A percentile compares a stretch with the other conserved stretches of the same genome.
These are phyloP conservation scores for Nibea coibor DNA, from an alignment of 2,113 vertebrate species.

Conservation along the genomic window DNA sequence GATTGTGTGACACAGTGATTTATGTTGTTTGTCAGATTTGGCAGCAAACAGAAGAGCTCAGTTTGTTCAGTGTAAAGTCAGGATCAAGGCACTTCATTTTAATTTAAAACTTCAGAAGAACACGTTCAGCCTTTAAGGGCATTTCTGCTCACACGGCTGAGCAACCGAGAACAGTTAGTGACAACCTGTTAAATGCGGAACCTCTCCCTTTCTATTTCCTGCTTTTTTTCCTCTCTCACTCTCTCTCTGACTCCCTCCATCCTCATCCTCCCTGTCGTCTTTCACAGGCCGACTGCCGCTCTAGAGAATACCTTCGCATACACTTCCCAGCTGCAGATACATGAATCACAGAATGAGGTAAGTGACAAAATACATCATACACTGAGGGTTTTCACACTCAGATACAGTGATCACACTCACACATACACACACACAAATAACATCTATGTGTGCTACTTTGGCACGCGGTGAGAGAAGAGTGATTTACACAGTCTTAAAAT, in stretches of 20 bases:
- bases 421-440: neutral
- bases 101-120: constrained; percentile 31
- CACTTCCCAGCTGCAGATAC: constrained; percentile 71
- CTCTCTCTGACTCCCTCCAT: constrained; percentile 7
- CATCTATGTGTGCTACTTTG: constrained; percentile 2
- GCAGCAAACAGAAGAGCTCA: constrained; percentile 20
- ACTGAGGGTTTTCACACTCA: constrained; percentile 14
- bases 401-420: neutral
- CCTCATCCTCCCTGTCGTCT: neutral
- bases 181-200: constrained; percentile 35
- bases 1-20: constrained; percentile 14
- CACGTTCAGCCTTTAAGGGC: neutral
- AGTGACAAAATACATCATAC: constrained; percentile 38
- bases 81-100: constrained; percentile 37
- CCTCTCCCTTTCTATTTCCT: constrained; percentile 7
- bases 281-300: constrained; percentile 90
- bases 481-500: constrained; percentile 62
- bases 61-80: constrained; percentile 35
- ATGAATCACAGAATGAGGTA: constrained; percentile 58
- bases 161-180: neutral
- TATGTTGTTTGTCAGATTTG: constrained; percentile 44
- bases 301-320: constrained; percentile 88
- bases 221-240: neutral
- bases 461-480: constrained; percentile 23
- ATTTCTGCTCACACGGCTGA: constrained; percentile 2